phyloP scores from a whole-genome alignment of 2,113 vertebrate genomes.

The Progne subis region DNA sequence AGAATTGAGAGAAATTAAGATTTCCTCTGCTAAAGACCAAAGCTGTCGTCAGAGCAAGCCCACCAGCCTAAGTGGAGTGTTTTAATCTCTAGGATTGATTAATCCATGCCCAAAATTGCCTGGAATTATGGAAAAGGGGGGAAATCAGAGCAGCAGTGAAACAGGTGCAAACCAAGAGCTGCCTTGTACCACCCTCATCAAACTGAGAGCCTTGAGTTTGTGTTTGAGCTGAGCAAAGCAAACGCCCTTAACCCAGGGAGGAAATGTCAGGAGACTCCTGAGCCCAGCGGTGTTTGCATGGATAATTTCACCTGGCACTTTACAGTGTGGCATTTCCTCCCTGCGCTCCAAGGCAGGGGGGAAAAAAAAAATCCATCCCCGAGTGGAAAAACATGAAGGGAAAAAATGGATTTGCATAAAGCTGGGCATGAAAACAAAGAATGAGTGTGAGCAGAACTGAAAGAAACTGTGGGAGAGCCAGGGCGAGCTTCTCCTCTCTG shows the following conservation, averaged over 20 bases:
- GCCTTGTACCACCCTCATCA: not conserved
- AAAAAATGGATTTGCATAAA: slow-evolving; percentile 72
- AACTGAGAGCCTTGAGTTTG: not conserved
- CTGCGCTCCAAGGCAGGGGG: slow-evolving; percentile 8
- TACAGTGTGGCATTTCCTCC: not conserved
- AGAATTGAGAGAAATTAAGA: not conserved
- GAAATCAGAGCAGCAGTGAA: not conserved
- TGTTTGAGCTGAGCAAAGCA: slow-evolving; percentile 7
- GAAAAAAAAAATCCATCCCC: not conserved
- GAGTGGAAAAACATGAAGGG: slow-evolving; percentile 45
- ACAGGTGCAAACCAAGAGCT: not conserved
- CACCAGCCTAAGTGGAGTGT: rapidly evolving
- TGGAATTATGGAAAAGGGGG: not conserved
- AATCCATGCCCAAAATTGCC: not conserved
- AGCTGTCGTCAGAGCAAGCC: not conserved
- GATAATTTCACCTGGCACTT: slow-evolving; percentile 35
- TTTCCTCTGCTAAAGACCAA: not conserved
- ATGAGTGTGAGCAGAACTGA: slow-evolving; percentile 60
- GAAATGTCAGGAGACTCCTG: not conserved
- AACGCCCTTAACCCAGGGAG: slow-evolving; percentile 8
- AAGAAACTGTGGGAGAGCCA: slow-evolving; percentile 48
- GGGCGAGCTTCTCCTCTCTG: not conserved
- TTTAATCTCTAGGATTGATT: not conserved
- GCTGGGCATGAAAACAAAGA: slow-evolving; percentile 62
- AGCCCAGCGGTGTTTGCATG: slow-evolving; percentile 15